phyloP scores from a whole-genome alignment of 2,888 invertebrate species.

The Actias luna region DNA sequence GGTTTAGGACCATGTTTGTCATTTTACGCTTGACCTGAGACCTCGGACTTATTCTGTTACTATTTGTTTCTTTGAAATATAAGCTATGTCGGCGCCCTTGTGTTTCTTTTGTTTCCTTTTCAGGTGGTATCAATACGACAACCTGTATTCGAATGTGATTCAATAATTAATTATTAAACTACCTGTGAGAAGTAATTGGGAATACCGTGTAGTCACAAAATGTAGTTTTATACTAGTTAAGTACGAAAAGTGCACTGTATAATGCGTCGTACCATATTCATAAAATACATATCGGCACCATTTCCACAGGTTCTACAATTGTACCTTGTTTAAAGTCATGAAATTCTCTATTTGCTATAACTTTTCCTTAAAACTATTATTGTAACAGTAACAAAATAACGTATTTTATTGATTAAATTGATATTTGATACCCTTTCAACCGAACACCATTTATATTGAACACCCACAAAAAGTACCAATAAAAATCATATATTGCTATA shows the following conservation, averaged over 20 bases:
- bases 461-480: not conserved
- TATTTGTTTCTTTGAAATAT: not conserved
- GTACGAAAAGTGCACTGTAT: too few species aligned
- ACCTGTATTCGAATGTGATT: not conserved
- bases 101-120: slow-evolving; percentile 1
- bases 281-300: too few species aligned
- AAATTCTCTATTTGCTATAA: not conserved
- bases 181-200: not conserved
- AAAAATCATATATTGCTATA: not conserved
- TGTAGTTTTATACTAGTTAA: too few species aligned
- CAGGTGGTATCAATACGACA: not conserved
- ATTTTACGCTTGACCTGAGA: not conserved
- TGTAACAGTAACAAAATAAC: not conserved
- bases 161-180: not conserved
- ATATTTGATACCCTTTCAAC: not conserved
- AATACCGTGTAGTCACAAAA: not conserved
- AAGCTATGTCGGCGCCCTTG: slow-evolving; percentile 7
- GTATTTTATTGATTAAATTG: not conserved
- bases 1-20: not conserved
- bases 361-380: not conserved
- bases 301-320: not conserved
- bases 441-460: not conserved
- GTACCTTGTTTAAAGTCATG: not conserved
- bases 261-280: too few species aligned
- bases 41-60: not conserved